Evolutionary conservation across 2,888 invertebrate genomes (phyloP).

Genomic region (Pogonocherus hispidulus): DNA sequence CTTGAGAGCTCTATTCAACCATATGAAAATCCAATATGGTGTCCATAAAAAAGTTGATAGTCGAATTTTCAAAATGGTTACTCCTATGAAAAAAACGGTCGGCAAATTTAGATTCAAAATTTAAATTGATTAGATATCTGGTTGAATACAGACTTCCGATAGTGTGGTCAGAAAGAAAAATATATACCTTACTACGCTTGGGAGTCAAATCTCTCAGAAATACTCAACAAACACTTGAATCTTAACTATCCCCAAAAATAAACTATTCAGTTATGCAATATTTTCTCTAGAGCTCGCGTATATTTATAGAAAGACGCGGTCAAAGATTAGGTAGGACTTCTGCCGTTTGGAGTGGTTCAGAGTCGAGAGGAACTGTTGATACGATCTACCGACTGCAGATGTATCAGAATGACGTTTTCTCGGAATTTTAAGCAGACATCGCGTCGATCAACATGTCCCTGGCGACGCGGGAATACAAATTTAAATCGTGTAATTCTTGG

Average conservation of each 20-base stretch:
- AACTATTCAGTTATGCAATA: conserved; percentile 33
- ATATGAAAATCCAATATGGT: too few relatives aligned
- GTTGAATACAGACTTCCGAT: too few relatives aligned
- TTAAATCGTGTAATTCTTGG: conserved; percentile 12
- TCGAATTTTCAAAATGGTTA: too few relatives aligned
- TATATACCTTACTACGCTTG: too few relatives aligned
- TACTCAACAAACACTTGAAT: neutral
- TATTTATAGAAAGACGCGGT: neutral
- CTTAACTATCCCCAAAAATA: conserved; percentile 36
- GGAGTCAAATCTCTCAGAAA: neutral
- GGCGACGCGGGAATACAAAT: conserved; percentile 24
- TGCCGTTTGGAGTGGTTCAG: neutral
- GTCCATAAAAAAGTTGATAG: too few relatives aligned
- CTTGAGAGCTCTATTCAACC: too few relatives aligned
- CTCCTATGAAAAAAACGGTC: too few relatives aligned
- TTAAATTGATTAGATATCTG: too few relatives aligned
- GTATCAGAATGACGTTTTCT: conserved; percentile 6
- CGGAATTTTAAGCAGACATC: conserved; percentile 25
- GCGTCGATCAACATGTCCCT: conserved; percentile 22
- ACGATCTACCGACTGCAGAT: neutral
- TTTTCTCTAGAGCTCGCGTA: conserved; percentile 8
- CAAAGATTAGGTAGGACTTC: neutral
- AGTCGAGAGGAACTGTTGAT: neutral
- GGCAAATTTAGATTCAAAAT: too few relatives aligned
- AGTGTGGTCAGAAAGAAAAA: too few relatives aligned